Percentiles rank a stretch among this genome's conserved stretches.
Evolutionary conservation across 2,797 vertebrate genomes (phyloP).

Genomic region (Sebastes oblongus): DNA sequence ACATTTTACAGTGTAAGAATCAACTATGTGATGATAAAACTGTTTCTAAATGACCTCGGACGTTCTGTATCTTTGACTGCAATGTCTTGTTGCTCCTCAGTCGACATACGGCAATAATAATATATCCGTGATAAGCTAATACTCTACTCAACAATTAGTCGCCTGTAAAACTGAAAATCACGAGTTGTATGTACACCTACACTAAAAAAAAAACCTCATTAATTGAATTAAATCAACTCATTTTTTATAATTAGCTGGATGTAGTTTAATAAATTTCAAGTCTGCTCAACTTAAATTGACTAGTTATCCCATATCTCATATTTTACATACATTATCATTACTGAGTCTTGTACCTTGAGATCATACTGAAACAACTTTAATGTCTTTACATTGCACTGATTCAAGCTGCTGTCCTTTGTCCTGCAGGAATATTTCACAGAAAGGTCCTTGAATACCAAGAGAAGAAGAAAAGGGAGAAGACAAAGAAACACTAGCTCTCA

Average conservation of each 20-base stretch:
- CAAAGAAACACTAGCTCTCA: conserved; percentile 72
- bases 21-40: neutral
- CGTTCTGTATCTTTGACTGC: neutral
- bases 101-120: neutral
- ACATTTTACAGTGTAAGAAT: too few species aligned
- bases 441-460: conserved; percentile 81
- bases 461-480: conserved; percentile 73
- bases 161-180: neutral
- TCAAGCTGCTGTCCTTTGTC: neutral
- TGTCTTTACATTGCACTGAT: neutral
- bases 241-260: neutral
- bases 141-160: neutral
- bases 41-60: neutral
- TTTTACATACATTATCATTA: neutral
- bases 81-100: neutral
- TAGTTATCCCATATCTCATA: neutral
- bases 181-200: neutral
- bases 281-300: neutral
- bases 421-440: conserved; percentile 80
- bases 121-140: neutral
- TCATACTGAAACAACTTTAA: neutral
- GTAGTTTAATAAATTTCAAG: neutral
- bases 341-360: neutral
- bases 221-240: neutral
- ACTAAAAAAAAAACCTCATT: neutral